These are phyloP conservation scores for Sminthopsis crassicaudata DNA, from an alignment of 2,113 vertebrate genomes.

Conservation along the genomic window DNA sequence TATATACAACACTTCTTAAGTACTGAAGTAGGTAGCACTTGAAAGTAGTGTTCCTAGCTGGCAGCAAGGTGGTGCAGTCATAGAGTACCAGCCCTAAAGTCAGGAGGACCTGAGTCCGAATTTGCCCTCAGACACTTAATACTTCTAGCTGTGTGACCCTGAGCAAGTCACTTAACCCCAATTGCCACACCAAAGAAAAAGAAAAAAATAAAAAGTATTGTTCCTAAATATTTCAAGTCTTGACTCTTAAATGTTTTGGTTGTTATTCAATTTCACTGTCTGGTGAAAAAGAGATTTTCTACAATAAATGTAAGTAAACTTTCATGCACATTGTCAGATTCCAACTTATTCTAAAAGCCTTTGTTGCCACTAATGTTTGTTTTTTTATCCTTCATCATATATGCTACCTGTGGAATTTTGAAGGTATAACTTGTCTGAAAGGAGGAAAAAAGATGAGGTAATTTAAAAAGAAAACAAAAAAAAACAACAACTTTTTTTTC, in stretches of 20 bases:
- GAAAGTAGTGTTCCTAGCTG: not conserved
- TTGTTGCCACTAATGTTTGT: not conserved
- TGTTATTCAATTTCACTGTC: constrained; percentile 16
- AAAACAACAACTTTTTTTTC: not conserved
- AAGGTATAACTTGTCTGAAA: constrained; percentile 25
- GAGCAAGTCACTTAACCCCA: too few relatives aligned
- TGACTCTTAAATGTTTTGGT: constrained; percentile 22
- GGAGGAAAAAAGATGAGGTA: constrained; percentile 1
- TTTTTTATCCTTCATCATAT: constrained; percentile 11
- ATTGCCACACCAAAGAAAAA: too few relatives aligned
- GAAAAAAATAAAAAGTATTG: not conserved
- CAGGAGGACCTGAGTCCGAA: too few relatives aligned
- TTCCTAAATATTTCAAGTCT: constrained; percentile 29
- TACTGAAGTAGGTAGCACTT: not conserved
- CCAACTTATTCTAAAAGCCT: not conserved
- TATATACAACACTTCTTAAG: not conserved
- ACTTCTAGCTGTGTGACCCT: too few relatives aligned
- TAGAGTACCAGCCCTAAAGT: too few relatives aligned
- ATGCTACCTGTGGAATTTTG: not conserved
- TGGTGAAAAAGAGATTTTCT: constrained; percentile 35
- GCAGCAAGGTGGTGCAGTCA: too few relatives aligned
- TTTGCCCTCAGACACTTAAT: too few relatives aligned
- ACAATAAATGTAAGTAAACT: constrained; percentile 3
- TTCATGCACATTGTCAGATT: not conserved
- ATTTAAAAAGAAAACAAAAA: not conserved